Base-by-base conservation (phyloP, 2,888 invertebrate species). In the Adineta ricciae region DNA sequence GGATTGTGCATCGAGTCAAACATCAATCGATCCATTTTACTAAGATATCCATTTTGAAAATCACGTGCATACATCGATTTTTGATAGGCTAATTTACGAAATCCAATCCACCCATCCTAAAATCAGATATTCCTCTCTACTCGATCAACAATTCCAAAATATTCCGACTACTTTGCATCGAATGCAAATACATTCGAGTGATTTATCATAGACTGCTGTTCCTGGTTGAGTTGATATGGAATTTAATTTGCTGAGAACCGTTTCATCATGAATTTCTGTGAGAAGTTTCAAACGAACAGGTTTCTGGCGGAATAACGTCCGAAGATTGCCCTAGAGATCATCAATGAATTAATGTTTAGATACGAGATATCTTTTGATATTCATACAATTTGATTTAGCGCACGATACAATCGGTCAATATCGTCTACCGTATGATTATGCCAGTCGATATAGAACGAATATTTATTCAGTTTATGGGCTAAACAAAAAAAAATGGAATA, bases 21-120 rank as follows among this genome's bases (percentile, higher is more conserved):
- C 36, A 83, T 46, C 38, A 85, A 72, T 54, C 41, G n/a, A 50
- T 82, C 84, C 64, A 84, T 84, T 84, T 88, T 89, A 24, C 87
- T 87, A 54, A 96, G 91, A 90, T 93, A 96, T 16, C 96, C 96
- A 92, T 95, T 95, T 90, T 93, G 93, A 91, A 97, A 97, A 89
- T 95, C 95, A 88, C 91, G 88, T 5, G 95, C 94, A 84, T 92
- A 92, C 93, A 96, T 94, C 88, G 92, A 91, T 89, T 92, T 93
- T 89, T 87, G 88, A 24, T 88, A 73, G 7, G 87, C 83, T 11
- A 89, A 84, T 24, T 86, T 86, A 8, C 86, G 85, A 84, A 89
- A 89, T 72, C 88, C 89, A 82, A 88, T 88, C 88, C 88, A 89
- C 14, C 85, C 84, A 84, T 85, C 73, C 85, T 85, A 49, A 49